These are phyloP conservation scores for Daubentonia madagascariensis DNA, from an alignment of 2,113 vertebrate genomes.

Conservation along the genomic window DNA sequence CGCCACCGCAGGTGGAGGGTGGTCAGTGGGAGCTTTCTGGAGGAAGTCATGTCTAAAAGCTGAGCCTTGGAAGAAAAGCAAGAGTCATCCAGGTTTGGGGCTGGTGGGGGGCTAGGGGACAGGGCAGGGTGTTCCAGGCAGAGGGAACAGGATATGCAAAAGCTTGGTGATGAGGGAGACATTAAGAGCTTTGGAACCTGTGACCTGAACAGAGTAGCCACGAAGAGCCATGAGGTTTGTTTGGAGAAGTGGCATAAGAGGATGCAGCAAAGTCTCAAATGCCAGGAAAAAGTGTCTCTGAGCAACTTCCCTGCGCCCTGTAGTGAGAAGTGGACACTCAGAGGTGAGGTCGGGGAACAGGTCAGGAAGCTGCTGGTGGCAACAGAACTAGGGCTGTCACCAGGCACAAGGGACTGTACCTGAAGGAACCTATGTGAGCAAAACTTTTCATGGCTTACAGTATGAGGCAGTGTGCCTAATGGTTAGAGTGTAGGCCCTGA, in stretches of 20 bases:
- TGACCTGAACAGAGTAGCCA: background rate
- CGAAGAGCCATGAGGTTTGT: background rate
- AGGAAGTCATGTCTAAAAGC: background rate
- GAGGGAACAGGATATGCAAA: background rate
- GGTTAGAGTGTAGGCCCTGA: background rate
- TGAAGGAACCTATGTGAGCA: background rate
- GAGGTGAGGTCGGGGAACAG: background rate
- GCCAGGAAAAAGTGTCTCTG: background rate
- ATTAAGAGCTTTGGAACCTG: background rate
- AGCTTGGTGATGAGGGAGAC: background rate
- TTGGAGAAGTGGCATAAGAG: background rate
- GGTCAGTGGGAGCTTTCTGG: background rate
- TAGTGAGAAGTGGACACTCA: background rate
- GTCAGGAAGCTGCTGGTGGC: background rate
- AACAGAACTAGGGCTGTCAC: background rate
- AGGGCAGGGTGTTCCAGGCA: background rate
- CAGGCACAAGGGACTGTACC: background rate
- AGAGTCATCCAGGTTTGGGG: background rate
- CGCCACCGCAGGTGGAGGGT: background rate
- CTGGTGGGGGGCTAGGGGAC: background rate
- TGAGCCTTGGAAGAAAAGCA: background rate
- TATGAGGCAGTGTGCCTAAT: background rate
- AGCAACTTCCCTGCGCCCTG: background rate
- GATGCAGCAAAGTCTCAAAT: background rate
- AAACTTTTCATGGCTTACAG: background rate